Conservation (phyloP, 2,888 invertebrate genomes). For the Lysandra coridon region DNA sequence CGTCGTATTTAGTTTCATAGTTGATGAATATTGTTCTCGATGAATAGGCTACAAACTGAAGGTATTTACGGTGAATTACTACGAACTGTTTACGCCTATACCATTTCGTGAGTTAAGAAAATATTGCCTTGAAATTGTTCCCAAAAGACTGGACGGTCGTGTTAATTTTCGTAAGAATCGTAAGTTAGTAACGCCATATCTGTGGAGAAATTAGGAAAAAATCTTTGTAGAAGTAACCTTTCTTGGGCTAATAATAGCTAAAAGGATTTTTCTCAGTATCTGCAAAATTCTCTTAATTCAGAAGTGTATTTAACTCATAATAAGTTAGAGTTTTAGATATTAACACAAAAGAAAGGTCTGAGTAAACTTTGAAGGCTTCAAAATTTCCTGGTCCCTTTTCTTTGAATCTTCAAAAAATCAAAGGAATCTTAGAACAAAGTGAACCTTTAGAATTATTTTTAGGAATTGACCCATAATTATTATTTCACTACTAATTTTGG, state of each 20-base stretch:
- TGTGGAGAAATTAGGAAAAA: too few species aligned
- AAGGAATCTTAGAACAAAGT: conserved; percentile 3
- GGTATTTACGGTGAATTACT: background rate
- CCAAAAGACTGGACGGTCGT: background rate
- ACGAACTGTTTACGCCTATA: background rate
- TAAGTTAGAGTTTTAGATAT: background rate
- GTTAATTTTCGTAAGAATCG: too few species aligned
- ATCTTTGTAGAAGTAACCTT: too few species aligned
- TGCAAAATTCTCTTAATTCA: too few species aligned
- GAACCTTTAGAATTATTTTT: background rate
- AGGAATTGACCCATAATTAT: background rate
- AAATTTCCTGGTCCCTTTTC: background rate
- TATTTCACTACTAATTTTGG: background rate
- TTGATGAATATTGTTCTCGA: background rate
- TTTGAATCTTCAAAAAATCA: conserved; percentile 10
- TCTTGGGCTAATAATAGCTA: too few species aligned
- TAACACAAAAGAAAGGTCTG: background rate
- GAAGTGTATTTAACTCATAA: background rate
- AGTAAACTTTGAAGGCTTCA: background rate
- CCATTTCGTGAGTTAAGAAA: background rate
- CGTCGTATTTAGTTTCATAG: conserved; percentile 3
- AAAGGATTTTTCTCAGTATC: too few species aligned
- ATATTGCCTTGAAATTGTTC: background rate
- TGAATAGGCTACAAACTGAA: background rate
- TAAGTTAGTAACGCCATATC: too few species aligned